Evolutionary conservation across 1,140 invertebrate genomes (phyloP).

Genomic region (Geopemphigus sp.): DNA sequence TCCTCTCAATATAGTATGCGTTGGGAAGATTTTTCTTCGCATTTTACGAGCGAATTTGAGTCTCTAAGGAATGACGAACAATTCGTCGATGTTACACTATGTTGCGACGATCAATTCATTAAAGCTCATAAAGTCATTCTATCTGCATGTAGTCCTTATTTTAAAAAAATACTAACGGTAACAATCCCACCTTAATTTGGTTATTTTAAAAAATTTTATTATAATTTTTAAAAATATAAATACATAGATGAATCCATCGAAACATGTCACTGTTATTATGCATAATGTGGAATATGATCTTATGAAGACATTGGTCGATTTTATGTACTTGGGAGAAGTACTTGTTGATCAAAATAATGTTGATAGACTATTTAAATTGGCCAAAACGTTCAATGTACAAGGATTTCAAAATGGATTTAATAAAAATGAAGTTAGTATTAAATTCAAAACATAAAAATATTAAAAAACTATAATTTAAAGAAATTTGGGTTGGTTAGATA

Average conservation of each 20-base stretch:
- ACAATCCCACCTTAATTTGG: slow-evolving; percentile 52
- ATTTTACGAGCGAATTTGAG: slow-evolving; percentile 77
- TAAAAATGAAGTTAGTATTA: slow-evolving; percentile 17
- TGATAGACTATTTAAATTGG: slow-evolving; percentile 80
- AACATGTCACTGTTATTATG: slow-evolving; percentile 80
- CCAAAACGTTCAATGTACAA: slow-evolving; percentile 24
- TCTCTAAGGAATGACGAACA: slow-evolving; percentile 73
- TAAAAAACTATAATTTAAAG: background rate
- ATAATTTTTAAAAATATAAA: background rate
- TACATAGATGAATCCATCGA: slow-evolving; percentile 72
- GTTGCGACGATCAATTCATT: slow-evolving; percentile 71
- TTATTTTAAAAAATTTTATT: slow-evolving; percentile 50
- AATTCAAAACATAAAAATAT: background rate
- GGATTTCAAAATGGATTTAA: slow-evolving; percentile 26
- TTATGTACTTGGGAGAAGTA: slow-evolving; percentile 85
- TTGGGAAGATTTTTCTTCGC: slow-evolving; percentile 88
- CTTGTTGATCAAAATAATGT: slow-evolving; percentile 83
- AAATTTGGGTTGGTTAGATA: too few relatives aligned
- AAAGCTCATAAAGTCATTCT: slow-evolving; percentile 77
- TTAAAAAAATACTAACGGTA: slow-evolving; percentile 76
- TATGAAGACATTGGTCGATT: slow-evolving; percentile 71
- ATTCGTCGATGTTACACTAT: slow-evolving; percentile 79
- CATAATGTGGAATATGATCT: slow-evolving; percentile 73
- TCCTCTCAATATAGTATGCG: slow-evolving; percentile 81
- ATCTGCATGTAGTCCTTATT: slow-evolving; percentile 75